Evolutionary conservation across 1,140 invertebrate species (phyloP).

Genomic region (Rhynchophorus ferrugineus): DNA sequence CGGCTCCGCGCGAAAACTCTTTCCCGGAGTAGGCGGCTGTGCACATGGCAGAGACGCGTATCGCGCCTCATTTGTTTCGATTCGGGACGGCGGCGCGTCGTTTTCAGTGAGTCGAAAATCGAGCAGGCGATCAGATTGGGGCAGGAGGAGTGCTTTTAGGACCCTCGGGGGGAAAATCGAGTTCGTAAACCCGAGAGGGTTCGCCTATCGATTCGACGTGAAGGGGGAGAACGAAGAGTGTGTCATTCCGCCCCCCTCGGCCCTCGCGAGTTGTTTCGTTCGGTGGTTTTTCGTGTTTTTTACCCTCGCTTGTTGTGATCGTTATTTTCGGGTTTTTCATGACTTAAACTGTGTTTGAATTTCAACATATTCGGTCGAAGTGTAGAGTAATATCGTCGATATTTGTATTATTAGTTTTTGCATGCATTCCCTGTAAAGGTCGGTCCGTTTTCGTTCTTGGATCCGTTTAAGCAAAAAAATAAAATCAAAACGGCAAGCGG

Average conservation of each 20-base stretch:
- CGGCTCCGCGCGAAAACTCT: background rate
- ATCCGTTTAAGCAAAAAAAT: too few relatives aligned
- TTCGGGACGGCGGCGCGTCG: slow-evolving; percentile 1
- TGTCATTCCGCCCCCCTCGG: background rate
- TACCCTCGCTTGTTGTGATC: background rate
- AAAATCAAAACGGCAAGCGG: too few relatives aligned
- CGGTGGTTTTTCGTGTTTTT: background rate
- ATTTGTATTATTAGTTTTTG: too few relatives aligned
- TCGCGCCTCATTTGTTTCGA: slow-evolving; percentile 3
- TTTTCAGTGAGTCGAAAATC: slow-evolving; percentile 4
- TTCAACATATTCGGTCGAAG: background rate
- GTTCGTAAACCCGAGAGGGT: background rate
- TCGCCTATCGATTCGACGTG: background rate
- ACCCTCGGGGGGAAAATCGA: background rate
- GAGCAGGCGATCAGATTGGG: background rate
- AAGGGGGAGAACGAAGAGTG: background rate
- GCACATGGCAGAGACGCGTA: background rate
- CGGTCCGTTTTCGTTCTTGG: too few relatives aligned
- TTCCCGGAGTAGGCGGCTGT: background rate
- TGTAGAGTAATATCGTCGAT: too few relatives aligned
- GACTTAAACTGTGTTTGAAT: slow-evolving; percentile 2
- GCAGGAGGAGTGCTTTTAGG: background rate
- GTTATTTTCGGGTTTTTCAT: background rate
- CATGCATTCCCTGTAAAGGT: too few relatives aligned
- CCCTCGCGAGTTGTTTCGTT: background rate